Conservation (phyloP, 92 coral and sea anemone genomes). For the Umimayanthus kanabou region DNA sequence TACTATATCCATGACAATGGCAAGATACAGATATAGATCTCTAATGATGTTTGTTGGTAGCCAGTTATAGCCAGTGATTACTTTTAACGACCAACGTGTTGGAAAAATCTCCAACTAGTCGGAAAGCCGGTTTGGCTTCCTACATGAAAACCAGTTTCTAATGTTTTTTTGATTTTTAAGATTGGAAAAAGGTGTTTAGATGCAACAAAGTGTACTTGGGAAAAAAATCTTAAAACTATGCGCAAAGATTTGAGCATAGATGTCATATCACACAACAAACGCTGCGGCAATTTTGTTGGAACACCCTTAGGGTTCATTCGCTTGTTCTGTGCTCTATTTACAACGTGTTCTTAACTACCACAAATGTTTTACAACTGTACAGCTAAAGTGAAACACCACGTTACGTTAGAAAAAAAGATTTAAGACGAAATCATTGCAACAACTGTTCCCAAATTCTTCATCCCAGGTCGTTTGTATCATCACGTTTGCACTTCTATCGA, state of each 20-base stretch:
- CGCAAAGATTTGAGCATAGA: background rate
- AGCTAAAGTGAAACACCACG: background rate
- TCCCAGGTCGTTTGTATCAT: background rate
- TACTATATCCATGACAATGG: background rate
- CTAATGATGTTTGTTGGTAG: background rate
- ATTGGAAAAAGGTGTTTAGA: background rate
- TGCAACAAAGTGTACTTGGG: background rate
- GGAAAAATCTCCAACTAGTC: background rate
- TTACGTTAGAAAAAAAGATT: background rate
- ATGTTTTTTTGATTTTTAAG: too few species aligned
- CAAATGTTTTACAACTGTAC: slow-evolving; percentile 21
- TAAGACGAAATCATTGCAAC: background rate
- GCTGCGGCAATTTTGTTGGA: background rate
- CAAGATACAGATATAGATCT: background rate
- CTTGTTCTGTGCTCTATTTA: slow-evolving; percentile 6
- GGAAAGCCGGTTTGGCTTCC: background rate
- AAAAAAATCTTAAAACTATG: background rate
- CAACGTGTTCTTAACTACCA: background rate
- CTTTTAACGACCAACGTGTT: background rate
- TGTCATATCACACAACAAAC: background rate
- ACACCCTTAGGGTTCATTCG: background rate
- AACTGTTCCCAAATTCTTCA: background rate
- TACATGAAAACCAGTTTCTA: background rate
- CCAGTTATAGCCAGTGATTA: background rate
- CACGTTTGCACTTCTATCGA: background rate